Evolutionary conservation across 2,797 vertebrate genomes (phyloP).

Genomic region (Tinamus major): DNA sequence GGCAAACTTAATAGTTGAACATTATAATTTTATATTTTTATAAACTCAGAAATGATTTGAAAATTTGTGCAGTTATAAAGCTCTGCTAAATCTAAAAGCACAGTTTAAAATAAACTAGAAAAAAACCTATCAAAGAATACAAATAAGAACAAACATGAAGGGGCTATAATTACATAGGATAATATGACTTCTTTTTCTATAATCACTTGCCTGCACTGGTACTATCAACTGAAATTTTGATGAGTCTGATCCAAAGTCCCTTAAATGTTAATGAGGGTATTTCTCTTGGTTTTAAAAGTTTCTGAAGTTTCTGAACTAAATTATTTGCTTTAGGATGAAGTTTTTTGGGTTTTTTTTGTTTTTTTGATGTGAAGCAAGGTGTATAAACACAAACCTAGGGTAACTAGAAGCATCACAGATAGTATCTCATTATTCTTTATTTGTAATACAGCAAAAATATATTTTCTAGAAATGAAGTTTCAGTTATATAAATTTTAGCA

Average conservation of each 20-base stretch:
- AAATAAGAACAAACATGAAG: conserved; percentile 47
- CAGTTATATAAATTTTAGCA: background rate
- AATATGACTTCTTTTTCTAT: conserved; percentile 49
- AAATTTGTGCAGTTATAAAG: background rate
- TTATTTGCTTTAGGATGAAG: background rate
- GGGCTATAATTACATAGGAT: conserved; percentile 42
- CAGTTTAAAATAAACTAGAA: conserved; percentile 21
- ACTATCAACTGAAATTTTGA: conserved; percentile 53
- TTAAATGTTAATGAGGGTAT: conserved; percentile 37
- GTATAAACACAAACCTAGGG: background rate
- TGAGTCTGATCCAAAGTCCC: conserved; percentile 29
- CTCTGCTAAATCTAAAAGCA: background rate
- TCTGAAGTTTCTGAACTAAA: background rate
- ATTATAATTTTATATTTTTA: background rate
- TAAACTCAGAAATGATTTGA: background rate
- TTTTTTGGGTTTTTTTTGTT: background rate
- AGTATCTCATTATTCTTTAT: conserved; percentile 9
- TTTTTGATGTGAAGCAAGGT: background rate
- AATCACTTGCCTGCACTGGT: conserved; percentile 32
- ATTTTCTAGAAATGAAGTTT: conserved; percentile 18
- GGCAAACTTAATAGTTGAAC: background rate
- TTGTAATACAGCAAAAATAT: conserved; percentile 26
- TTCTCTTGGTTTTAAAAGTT: conserved; percentile 22
- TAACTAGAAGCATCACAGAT: background rate
- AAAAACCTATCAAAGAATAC: conserved; percentile 8